A percentile compares a stretch with the other conserved stretches of the same genome.
These are phyloP conservation scores for Agrochola circellaris DNA, from an alignment of 2,888 invertebrate genomes.

Conservation along the genomic window DNA sequence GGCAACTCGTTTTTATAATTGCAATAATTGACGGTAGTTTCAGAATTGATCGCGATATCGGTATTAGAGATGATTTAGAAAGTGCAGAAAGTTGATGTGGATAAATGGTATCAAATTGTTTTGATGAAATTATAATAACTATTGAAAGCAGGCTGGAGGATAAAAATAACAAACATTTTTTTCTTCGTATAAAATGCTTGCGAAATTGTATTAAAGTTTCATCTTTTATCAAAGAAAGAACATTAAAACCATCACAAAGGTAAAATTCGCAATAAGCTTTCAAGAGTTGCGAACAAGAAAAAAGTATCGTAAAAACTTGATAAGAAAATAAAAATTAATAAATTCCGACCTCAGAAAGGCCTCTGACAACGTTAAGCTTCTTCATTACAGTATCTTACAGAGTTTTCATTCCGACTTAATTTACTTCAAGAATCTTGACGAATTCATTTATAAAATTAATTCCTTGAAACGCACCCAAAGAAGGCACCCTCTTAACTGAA, in stretches of 20 bases:
- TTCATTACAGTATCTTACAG: constrained; percentile 68
- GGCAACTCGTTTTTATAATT: constrained; percentile 66
- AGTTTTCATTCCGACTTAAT: constrained; percentile 75
- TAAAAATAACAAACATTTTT: constrained; percentile 3
- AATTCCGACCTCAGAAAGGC: constrained; percentile 59
- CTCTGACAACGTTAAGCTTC: constrained; percentile 62
- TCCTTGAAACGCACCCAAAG: constrained; percentile 71
- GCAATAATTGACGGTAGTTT: constrained; percentile 61
- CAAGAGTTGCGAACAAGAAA: constrained; percentile 47
- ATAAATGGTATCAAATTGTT: constrained; percentile 45
- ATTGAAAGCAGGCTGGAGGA: constrained; percentile 16
- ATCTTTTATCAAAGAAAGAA: constrained; percentile 41
- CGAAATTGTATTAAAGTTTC: constrained; percentile 24
- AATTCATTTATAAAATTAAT: constrained; percentile 82
- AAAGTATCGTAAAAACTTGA: constrained; percentile 54
- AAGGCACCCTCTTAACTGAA: constrained; percentile 74
- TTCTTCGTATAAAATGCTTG: background rate
- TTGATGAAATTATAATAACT: constrained; percentile 24
- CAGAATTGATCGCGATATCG: constrained; percentile 50
- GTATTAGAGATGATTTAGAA: constrained; percentile 58
- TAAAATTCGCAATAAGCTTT: constrained; percentile 53
- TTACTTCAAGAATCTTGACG: constrained; percentile 76
- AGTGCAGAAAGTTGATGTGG: constrained; percentile 57
- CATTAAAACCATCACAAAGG: constrained; percentile 50
- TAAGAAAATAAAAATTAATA: constrained; percentile 61